Evolutionary conservation across 2,113 vertebrate species (phyloP), one percentile per base, ranked within the genome.

Genomic region (Erythrocebus patas): DNA sequence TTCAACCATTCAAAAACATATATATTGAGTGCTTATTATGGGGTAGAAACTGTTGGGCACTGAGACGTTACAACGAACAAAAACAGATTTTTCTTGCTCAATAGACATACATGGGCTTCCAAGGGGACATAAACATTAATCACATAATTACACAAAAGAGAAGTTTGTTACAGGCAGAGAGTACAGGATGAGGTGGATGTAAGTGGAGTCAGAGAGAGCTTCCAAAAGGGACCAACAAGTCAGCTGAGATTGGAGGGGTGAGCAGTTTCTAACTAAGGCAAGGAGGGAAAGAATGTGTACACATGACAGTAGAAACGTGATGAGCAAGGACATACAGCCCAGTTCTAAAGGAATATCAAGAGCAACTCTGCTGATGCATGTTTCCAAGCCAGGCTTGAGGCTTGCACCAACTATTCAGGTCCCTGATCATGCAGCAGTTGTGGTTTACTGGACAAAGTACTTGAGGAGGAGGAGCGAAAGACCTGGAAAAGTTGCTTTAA

Each of bases 1-100:
- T 89, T 95, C 95, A 97, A 76, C 95, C 89, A 81, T 90, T 96
- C 88, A 91, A 96, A 91, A 96, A 92, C 79, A 82, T 89, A 79
- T 93, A 85, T 96, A 96, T 85, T 88, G 82, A 95, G 30, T 55
- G 72, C 64, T 90, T 72, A 59, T 70, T 81, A 14, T 72, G 57
- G 43, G 7, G 76, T 78, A 84, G 85, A 93, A 90, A 85, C 52
- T 85, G n/a, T 84, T 91, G 72, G 75, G 35, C 64, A 66, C 17
- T 93, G 18, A 27, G 30, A 66, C 79, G 17, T 61, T 83, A 38
- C 32, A 52, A 78, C 55, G 84, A 96, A 52, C 45, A 80, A 76
- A 89, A 89, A 72, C 35, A 89, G 35, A 92, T 70, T 95, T 84
- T 8, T 35, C 16, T 96, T 68, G 23, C 32, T 96, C 66, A 91